Evolutionary conservation across 2,888 invertebrate genomes (phyloP), one percentile per base, ranked within the genome.

Genomic region (Harpalus rubripes): DNA sequence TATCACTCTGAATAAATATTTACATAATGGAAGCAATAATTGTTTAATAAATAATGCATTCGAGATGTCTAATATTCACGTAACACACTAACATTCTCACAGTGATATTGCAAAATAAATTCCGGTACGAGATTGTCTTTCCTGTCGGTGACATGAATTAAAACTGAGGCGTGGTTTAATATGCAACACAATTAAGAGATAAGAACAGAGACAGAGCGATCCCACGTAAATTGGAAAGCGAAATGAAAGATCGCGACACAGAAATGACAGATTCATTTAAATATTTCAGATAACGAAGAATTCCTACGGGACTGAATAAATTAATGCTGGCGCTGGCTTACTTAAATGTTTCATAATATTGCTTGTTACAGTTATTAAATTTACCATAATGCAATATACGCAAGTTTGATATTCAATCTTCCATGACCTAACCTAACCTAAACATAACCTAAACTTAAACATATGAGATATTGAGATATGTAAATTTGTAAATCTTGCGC

Each of bases 201-300:
- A 68, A 68, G 15, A 10, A 68, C 15, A 39, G 39, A 68, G 32
- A 68, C 7, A 39, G 39, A 68, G 32, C 26, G 68, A 68, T 39
- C 68, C 68, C 68, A 68, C 68, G 68, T 68, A 68, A 68, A 68
- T 68, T 68, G 39, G 68, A 68, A 68, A 68, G 68, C 68, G 39
- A 68, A 68, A 32, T 68, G 32, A 39, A 32, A 68, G 68, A 68
- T 68, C 68, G 68, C 68, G 68, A 68, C 68, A 68, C 41, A 68
- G 39, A 68, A 68, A 68, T 39, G 39, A 39, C 68, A 68, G 65
- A 26, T 22, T 65, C 65, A 65, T 65, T 65, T 65, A 65, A 65
- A 65, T 65, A 65, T 65, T 65, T 65, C 32, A 65, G 65, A 65
- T 65, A 65, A 65, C 61, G 39, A 10, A 5, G 65, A 32, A 65